phyloP scores from a whole-genome alignment of 2,888 invertebrate genomes.

The Pristionchus exspectatus region DNA sequence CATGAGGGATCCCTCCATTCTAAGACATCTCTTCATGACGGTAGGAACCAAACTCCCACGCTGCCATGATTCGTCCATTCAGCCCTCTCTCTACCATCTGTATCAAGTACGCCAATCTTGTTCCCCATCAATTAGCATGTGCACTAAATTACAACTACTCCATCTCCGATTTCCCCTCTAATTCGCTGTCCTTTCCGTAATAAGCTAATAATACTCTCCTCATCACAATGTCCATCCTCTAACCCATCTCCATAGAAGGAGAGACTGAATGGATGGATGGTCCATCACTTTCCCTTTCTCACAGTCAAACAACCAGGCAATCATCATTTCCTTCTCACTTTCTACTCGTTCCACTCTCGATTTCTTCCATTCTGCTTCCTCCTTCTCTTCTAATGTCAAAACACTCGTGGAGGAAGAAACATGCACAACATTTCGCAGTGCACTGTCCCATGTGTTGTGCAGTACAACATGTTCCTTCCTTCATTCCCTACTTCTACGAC shows the following conservation, averaged over 20 bases:
- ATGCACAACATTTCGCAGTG: neutral
- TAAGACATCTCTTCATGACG: neutral
- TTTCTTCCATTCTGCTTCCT: neutral
- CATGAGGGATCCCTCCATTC: neutral
- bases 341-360: slow-evolving; percentile 32
- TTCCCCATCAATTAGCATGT: neutral
- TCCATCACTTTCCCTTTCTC: slow-evolving; percentile 10
- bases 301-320: neutral
- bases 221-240: neutral
- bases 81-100: neutral
- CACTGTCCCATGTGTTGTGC: slow-evolving; percentile 12
- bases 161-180: neutral
- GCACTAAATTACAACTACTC: neutral
- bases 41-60: neutral
- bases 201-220: neutral
- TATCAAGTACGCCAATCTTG: neutral
- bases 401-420: slow-evolving; percentile 18
- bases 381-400: slow-evolving; percentile 18
- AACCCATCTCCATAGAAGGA: neutral
- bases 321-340: neutral
- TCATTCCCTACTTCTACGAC: neutral
- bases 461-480: neutral
- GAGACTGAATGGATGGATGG: neutral
- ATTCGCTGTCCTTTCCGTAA: neutral
- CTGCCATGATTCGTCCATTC: neutral